Evolutionary conservation across 2,888 invertebrate genomes (phyloP).

Genomic region (Drosophila glabriapex): DNA sequence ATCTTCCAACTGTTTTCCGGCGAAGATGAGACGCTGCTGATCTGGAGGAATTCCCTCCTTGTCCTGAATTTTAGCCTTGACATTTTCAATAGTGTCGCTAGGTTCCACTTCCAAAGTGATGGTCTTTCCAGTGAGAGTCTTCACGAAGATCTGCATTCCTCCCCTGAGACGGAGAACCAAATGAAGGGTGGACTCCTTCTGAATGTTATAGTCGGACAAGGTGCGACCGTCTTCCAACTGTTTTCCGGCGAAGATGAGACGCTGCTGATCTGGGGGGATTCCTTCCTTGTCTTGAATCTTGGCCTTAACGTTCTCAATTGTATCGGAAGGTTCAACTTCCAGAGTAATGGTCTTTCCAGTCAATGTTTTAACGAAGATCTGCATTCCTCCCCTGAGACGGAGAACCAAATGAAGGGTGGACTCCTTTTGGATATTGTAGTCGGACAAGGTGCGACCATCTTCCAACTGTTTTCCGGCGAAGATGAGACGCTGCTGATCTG

Average conservation of each 20-base stretch:
- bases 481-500: conserved; percentile 65
- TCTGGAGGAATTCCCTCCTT: conserved; percentile 57
- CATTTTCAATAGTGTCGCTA: conserved; percentile 45
- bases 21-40: conserved; percentile 54
- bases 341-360: conserved; percentile 65
- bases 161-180: conserved; percentile 62
- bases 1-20: conserved; percentile 51
- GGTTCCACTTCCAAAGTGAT: conserved; percentile 47
- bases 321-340: conserved; percentile 63
- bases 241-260: conserved; percentile 78
- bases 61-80: conserved; percentile 49
- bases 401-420: conserved; percentile 58
- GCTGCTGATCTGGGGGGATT: conserved; percentile 80
- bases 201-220: conserved; percentile 77
- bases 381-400: conserved; percentile 62
- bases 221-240: conserved; percentile 80
- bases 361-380: conserved; percentile 63
- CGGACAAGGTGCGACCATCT: conserved; percentile 60
- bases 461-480: conserved; percentile 64
- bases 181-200: conserved; percentile 77
- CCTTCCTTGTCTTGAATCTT: conserved; percentile 80
- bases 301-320: conserved; percentile 77
- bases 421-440: conserved; percentile 64
- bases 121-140: conserved; percentile 56
- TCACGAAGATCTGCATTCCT: conserved; percentile 59